phyloP scores from a whole-genome alignment of 2,888 invertebrate genomes.

The Macrosoma leucophasiata region DNA sequence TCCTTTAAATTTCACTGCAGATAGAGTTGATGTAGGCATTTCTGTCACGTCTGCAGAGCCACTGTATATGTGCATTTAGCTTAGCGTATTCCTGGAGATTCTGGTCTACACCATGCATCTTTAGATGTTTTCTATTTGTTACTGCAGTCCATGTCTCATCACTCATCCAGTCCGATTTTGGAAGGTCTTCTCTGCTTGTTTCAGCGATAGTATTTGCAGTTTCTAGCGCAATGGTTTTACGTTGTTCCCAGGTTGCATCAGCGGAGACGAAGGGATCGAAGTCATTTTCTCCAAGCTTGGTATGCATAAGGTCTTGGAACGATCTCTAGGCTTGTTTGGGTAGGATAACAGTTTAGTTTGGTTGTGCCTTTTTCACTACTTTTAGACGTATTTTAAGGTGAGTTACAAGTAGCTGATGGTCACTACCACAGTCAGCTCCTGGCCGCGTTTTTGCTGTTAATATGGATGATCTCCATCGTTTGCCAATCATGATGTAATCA shows the following conservation, averaged over 20 bases:
- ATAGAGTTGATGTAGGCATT: neutral
- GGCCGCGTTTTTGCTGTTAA: slow-evolving; percentile 1
- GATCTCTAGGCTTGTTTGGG: neutral
- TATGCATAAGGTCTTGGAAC: slow-evolving; percentile 1
- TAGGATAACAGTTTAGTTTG: neutral
- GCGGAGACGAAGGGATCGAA: slow-evolving; percentile 2
- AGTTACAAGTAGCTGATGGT: slow-evolving; percentile 3
- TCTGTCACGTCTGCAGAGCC: neutral
- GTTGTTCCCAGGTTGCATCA: slow-evolving; percentile 1
- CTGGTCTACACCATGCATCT: neutral
- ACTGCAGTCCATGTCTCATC: slow-evolving; percentile 1
- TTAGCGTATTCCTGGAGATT: neutral
- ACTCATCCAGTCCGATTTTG: slow-evolving; percentile 1
- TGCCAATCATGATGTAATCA: slow-evolving; percentile 1
- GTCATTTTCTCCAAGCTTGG: neutral
- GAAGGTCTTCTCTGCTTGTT: neutral
- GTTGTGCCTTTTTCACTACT: neutral
- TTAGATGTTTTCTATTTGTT: neutral
- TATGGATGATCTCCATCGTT: slow-evolving; percentile 6
- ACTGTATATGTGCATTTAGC: neutral
- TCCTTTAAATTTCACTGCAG: neutral
- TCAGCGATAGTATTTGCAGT: neutral
- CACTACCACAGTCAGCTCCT: slow-evolving; percentile 5
- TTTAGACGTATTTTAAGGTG: neutral
- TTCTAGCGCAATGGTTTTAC: neutral